A percentile compares a stretch with the other conserved stretches of the same genome.
These are phyloP conservation scores for Aromia moschata DNA, from an alignment of 2,888 invertebrate species.

Conservation along the genomic window DNA sequence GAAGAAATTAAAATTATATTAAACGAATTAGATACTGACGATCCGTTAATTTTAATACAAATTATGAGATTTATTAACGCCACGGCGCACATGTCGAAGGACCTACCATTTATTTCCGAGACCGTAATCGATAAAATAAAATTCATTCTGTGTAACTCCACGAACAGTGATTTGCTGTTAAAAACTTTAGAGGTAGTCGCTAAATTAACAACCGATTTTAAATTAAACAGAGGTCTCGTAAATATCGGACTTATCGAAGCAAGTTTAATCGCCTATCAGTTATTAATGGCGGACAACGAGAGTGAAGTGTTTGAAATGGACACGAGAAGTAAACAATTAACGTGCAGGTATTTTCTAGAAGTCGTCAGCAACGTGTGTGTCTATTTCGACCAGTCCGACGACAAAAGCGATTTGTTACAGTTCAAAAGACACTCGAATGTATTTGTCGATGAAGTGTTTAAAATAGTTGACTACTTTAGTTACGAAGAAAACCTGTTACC, in stretches of 20 bases:
- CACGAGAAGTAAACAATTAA: constrained; percentile 42
- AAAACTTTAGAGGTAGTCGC: constrained; percentile 69
- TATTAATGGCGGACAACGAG: constrained; percentile 37
- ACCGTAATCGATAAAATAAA: constrained; percentile 69
- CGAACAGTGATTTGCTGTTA: constrained; percentile 69
- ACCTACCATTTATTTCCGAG: constrained; percentile 63
- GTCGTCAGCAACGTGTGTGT: constrained; percentile 51
- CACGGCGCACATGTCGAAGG: constrained; percentile 61
- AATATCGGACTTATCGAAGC: constrained; percentile 5
- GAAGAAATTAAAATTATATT: constrained; percentile 68
- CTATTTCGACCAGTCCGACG: constrained; percentile 41
- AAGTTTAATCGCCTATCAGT: constrained; percentile 45
- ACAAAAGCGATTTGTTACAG: constrained; percentile 30
- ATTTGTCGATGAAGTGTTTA: constrained; percentile 40
- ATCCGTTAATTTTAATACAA: constrained; percentile 78
- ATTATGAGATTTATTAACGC: constrained; percentile 73
- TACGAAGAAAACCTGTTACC: constrained; percentile 50
- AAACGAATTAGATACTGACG: constrained; percentile 69
- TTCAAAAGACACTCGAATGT: constrained; percentile 38
- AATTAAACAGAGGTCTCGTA: constrained; percentile 32
- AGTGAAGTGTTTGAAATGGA: constrained; percentile 46
- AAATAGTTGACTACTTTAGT: constrained; percentile 46
- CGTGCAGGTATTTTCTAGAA: constrained; percentile 48
- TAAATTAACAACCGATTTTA: constrained; percentile 49
- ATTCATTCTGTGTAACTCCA: constrained; percentile 80